phyloP scores from a whole-genome alignment of 2,797 vertebrate species.

The Florisuga fusca region DNA sequence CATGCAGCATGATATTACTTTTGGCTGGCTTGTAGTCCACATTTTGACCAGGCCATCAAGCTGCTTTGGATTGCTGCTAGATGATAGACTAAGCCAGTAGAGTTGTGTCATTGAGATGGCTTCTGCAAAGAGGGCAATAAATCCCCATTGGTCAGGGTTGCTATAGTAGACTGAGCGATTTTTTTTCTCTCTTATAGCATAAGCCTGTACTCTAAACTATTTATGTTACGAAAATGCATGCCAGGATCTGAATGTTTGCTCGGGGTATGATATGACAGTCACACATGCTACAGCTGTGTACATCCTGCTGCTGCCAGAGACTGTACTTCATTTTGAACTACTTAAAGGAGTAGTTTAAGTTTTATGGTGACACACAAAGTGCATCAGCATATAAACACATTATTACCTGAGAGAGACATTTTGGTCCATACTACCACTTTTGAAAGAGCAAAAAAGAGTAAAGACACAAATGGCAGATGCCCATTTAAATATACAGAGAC shows the following conservation, averaged over 20 bases:
- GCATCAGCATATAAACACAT: constrained; percentile 44
- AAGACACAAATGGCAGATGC: not conserved
- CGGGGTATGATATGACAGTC: constrained; percentile 63
- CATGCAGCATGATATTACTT: not conserved
- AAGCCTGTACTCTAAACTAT: constrained; percentile 54
- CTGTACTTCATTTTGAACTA: constrained; percentile 58
- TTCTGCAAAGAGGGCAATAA: constrained; percentile 20
- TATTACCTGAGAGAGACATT: not conserved
- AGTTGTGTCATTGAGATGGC: not conserved
- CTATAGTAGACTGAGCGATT: constrained; percentile 24
- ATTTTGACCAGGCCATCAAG: not conserved
- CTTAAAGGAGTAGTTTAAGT: constrained; percentile 49
- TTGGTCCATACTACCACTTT: constrained; percentile 10
- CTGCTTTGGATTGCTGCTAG: not conserved
- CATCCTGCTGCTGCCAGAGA: constrained; percentile 40
- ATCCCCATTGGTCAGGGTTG: constrained; percentile 15
- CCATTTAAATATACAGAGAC: not conserved
- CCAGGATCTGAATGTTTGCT: constrained; percentile 46
- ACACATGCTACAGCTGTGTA: constrained; percentile 62
- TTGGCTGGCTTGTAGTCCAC: not conserved
- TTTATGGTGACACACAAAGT: constrained; percentile 54
- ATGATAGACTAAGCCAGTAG: not conserved
- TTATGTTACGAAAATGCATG: constrained; percentile 63
- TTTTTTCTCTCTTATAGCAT: constrained; percentile 8
- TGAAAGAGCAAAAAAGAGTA: not conserved